A percentile compares a stretch with the other conserved stretches of the same genome.
Evolutionary conservation across 2,797 vertebrate species (phyloP).

Genomic region (Sphaeramia orbicularis): DNA sequence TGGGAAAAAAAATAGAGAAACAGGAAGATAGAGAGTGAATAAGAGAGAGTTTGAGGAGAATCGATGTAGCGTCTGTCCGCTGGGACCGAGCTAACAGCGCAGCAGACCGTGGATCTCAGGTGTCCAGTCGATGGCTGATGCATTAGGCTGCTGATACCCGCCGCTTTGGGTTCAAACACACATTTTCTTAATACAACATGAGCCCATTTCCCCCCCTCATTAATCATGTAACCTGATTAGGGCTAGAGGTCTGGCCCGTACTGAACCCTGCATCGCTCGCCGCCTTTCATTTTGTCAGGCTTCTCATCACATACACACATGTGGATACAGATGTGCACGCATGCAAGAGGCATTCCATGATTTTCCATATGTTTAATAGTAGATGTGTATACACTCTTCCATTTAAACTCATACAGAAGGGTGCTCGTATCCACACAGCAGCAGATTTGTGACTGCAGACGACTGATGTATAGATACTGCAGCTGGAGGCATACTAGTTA

Average conservation of each 20-base stretch:
- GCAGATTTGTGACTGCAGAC: background rate
- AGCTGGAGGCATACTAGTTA: too few relatives aligned
- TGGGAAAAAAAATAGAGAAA: slow-evolving; percentile 28
- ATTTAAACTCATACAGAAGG: background rate
- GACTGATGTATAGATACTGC: too few relatives aligned
- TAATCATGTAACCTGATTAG: slow-evolving; percentile 88
- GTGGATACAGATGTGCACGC: slow-evolving; percentile 52
- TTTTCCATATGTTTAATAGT: slow-evolving; percentile 15
- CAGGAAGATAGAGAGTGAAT: slow-evolving; percentile 57
- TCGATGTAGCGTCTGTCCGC: slow-evolving; percentile 72
- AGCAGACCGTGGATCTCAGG: slow-evolving; percentile 79
- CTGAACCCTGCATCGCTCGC: slow-evolving; percentile 61
- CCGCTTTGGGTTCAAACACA: slow-evolving; percentile 89
- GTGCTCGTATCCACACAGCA: background rate
- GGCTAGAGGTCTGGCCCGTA: slow-evolving; percentile 60
- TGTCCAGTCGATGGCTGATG: slow-evolving; percentile 90
- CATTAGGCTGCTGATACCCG: slow-evolving; percentile 85
- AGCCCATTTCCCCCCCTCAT: slow-evolving; percentile 88
- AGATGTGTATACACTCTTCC: background rate
- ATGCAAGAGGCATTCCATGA: slow-evolving; percentile 11
- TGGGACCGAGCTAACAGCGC: slow-evolving; percentile 79
- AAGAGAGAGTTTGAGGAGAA: slow-evolving; percentile 69
- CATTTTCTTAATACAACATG: slow-evolving; percentile 91
- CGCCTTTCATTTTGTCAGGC: slow-evolving; percentile 74
- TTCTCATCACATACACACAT: slow-evolving; percentile 50